Evolutionary conservation across 2,888 invertebrate species (phyloP).

Genomic region (Phyto melanocephala): DNA sequence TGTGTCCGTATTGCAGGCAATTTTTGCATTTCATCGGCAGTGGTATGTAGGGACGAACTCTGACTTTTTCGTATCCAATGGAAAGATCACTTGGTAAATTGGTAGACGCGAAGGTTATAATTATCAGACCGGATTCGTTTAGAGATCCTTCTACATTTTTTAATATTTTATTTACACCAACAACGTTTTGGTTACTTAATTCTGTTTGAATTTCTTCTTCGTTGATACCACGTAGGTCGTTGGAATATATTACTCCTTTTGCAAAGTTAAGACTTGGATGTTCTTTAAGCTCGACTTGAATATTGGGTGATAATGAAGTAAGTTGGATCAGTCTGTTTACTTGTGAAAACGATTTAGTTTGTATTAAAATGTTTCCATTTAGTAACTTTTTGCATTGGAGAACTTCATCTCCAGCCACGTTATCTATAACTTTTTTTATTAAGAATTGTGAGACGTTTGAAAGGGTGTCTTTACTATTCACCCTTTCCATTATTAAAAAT

Average conservation of each 20-base stretch:
- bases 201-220: neutral
- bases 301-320: neutral
- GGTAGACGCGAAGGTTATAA: neutral
- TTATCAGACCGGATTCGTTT: neutral
- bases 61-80: neutral
- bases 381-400: constrained; percentile 32
- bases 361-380: constrained; percentile 39
- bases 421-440: constrained; percentile 47
- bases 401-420: constrained; percentile 23
- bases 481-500: too few species aligned
- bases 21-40: constrained; percentile 25
- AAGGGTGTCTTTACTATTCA: neutral
- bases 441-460: constrained; percentile 31
- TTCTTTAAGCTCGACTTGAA: neutral
- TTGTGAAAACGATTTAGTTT: constrained; percentile 30
- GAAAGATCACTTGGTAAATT: neutral
- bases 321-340: neutral
- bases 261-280: neutral
- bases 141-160: neutral
- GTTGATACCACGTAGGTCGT: neutral
- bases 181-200: constrained; percentile 12
- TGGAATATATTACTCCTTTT: neutral
- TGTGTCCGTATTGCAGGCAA: neutral
- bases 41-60: neutral
- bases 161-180: neutral